Base-by-base conservation (phyloP, 1,140 invertebrate species). In the Procambarus virginalis region DNA sequence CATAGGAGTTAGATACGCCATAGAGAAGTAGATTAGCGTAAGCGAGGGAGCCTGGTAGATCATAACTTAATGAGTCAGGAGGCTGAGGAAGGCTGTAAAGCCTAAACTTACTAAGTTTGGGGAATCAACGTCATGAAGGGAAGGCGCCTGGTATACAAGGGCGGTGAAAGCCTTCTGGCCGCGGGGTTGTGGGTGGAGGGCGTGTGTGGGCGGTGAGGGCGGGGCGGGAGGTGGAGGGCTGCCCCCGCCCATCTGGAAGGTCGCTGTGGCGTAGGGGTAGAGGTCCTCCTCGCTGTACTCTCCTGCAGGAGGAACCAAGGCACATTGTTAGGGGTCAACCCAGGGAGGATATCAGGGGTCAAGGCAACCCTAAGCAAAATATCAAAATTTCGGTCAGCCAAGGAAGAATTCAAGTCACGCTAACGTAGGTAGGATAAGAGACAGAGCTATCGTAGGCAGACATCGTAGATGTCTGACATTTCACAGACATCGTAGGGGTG, bases 101-200 rank as follows among this genome's bases (percentile, higher is more conserved):
- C 34, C 34, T 1, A 34, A 34, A 55, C 91, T 87, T 70, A 92
- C 91, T 79, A 92, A 17, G 70, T 92, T 92, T 20, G 91, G 88
- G 60, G 81, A 90, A 49, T 92, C 91, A 12, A 92, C 91, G 68
- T 92, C 91, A 64, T 92, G 91, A 0, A 92, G 86, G n/a, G 91
- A 92, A 10, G 91, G 91, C 17, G 91, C 87, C 76, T 92, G 91
- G 77, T 92, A 92, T 10, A 92, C 91, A n/a, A 90, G 78, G 34
- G 91, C 89, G 60, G 90, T 92, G 64, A 92, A 92, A 8, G 82
- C 91, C 46, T 92, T 88, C 73, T 87, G 91, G 5, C 86, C 85
- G 6, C 81, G 64, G 17, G 68, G 80, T 60, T 88, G 82, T 20
- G 60, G 80, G 22, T 77, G 86, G 79, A 75, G 78, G 64, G 79